Evolutionary conservation across 2,888 invertebrate species (phyloP).

Genomic region (Amphipyra berbera): DNA sequence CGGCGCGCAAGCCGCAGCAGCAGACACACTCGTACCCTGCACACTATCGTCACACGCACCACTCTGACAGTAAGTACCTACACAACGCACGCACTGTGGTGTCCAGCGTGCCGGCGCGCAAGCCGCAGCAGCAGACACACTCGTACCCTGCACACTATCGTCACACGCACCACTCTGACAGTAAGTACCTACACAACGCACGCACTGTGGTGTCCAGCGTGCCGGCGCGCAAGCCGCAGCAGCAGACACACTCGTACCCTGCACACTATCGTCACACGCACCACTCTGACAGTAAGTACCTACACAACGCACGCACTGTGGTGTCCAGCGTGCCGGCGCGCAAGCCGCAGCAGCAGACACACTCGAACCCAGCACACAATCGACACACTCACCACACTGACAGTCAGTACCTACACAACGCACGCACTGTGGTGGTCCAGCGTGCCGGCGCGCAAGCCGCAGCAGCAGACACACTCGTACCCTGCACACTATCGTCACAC

Average conservation of each 20-base stretch:
- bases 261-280: constrained; percentile 50
- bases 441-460: constrained; percentile 84
- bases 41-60: constrained; percentile 42
- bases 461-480: constrained; percentile 56
- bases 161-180: constrained; percentile 31
- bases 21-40: constrained; percentile 60
- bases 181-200: too few species aligned
- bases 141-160: constrained; percentile 58
- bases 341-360: constrained; percentile 70
- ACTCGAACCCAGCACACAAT: constrained; percentile 60
- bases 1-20: constrained; percentile 74
- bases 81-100: constrained; percentile 94
- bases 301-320: constrained; percentile 93
- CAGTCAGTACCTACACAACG: too few species aligned
- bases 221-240: constrained; percentile 74
- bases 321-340: constrained; percentile 89
- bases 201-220: constrained; percentile 92
- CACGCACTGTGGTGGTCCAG: constrained; percentile 92
- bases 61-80: too few species aligned
- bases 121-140: constrained; percentile 66
- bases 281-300: too few species aligned
- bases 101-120: constrained; percentile 86
- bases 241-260: constrained; percentile 57
- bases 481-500: constrained; percentile 54
- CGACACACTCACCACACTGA: constrained; percentile 30